These are phyloP conservation scores for Choloepus didactylus DNA, from an alignment of 2,797 vertebrate genomes.

Conservation along the genomic window DNA sequence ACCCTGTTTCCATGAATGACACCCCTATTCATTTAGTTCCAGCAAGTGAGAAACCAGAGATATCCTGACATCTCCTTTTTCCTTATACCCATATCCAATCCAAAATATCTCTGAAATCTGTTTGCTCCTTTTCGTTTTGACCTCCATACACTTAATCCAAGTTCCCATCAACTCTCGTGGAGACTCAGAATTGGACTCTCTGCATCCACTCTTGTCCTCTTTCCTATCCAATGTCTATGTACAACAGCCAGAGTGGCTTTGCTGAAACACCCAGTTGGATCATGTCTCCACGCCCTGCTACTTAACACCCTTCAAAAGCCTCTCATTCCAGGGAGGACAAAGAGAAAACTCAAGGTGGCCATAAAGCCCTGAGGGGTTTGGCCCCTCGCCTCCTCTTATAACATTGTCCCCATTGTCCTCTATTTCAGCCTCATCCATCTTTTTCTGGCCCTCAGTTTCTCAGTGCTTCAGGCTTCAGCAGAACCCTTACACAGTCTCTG, in stretches of 20 bases:
- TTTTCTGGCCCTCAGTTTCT: neutral
- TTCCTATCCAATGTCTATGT: neutral
- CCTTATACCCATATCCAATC: neutral
- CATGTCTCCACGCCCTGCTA: neutral
- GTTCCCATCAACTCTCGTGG: neutral
- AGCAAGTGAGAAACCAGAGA: neutral
- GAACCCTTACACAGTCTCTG: neutral
- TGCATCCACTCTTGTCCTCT: neutral
- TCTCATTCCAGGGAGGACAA: neutral
- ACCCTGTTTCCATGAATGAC: neutral
- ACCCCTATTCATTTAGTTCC: neutral
- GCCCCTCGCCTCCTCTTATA: no score
- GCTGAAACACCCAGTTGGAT: neutral
- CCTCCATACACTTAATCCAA: neutral
- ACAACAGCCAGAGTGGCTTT: neutral
- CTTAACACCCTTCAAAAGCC: neutral
- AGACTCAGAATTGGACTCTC: neutral
- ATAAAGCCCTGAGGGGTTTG: neutral
- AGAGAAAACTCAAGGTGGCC: neutral
- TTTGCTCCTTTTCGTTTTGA: neutral
- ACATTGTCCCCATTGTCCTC: neutral
- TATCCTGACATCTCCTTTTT: neutral
- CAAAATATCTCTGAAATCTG: neutral
- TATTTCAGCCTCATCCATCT: fast-evolving
- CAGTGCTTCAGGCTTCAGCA: neutral